Conservation (phyloP, 2,888 invertebrate genomes). For the Spodoptera picta region DNA sequence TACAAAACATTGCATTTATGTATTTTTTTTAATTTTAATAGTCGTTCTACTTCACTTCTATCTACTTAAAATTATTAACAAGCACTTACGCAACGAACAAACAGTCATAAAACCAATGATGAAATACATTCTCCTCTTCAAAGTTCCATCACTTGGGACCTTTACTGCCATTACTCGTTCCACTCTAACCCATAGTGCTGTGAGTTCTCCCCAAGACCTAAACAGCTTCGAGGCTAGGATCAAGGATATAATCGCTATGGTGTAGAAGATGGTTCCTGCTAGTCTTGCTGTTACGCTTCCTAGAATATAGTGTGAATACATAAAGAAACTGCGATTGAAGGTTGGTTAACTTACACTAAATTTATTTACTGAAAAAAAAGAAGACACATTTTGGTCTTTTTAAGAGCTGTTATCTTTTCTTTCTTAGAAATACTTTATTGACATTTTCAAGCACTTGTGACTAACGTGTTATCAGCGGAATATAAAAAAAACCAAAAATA, state of each 20-base stretch:
- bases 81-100: slow-evolving; percentile 63
- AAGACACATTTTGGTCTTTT: too few species aligned
- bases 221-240: slow-evolving; percentile 68
- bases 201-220: slow-evolving; percentile 61
- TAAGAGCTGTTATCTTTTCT: too few species aligned
- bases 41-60: too few species aligned
- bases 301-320: slow-evolving; percentile 41
- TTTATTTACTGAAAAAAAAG: too few species aligned
- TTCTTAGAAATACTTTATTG: too few species aligned
- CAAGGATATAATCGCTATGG: slow-evolving; percentile 67
- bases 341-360: too few species aligned
- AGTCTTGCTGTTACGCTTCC: slow-evolving; percentile 74
- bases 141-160: slow-evolving; percentile 60
- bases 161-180: slow-evolving; percentile 62
- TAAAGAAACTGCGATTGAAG: neutral
- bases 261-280: slow-evolving; percentile 77
- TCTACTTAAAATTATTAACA: neutral
- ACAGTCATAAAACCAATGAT: slow-evolving; percentile 56
- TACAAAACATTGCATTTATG: too few species aligned
- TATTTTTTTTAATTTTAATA: too few species aligned
- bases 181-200: slow-evolving; percentile 65
- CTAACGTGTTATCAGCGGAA: too few species aligned
- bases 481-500: too few species aligned
- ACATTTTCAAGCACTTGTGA: too few species aligned
- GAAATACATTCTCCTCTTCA: slow-evolving; percentile 64